These are phyloP conservation scores for Tenrec ecaudatus DNA, from an alignment of 2,113 vertebrate species.

Conservation along the genomic window DNA sequence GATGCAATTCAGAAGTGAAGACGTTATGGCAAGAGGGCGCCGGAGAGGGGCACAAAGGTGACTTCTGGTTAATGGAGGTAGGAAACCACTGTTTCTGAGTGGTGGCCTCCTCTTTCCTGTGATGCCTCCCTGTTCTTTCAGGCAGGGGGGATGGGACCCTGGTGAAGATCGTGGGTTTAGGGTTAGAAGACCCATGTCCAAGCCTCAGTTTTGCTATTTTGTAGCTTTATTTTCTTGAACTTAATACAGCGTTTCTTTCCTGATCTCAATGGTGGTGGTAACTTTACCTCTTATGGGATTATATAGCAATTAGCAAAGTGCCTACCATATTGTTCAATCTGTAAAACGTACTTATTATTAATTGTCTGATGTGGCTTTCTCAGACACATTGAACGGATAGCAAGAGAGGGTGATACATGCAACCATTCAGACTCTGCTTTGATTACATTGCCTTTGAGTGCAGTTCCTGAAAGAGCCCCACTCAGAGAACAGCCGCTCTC, in stretches of 20 bases:
- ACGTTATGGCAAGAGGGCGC: neutral
- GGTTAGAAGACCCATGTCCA: neutral
- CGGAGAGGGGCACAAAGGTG: neutral
- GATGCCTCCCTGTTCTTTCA: neutral
- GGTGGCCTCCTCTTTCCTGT: neutral
- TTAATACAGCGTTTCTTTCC: neutral
- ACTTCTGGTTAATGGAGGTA: neutral
- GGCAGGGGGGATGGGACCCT: neutral
- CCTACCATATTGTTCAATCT: neutral
- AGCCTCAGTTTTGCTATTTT: neutral
- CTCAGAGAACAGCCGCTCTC: neutral
- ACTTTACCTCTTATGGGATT: neutral
- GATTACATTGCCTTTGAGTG: neutral
- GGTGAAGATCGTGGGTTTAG: neutral
- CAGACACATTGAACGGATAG: neutral
- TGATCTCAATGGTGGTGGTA: neutral
- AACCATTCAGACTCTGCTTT: neutral
- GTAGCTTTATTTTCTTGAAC: neutral
- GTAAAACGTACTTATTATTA: neutral
- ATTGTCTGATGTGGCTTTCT: neutral
- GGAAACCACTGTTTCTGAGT: neutral
- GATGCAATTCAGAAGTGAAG: neutral
- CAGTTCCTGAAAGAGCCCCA: neutral
- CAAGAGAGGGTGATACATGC: neutral
- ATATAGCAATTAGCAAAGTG: neutral